Percentiles rank a stretch among this genome's conserved stretches.
Evolutionary conservation across 2,113 vertebrate genomes (phyloP).

Genomic region (Daphoenositta chrysoptera): DNA sequence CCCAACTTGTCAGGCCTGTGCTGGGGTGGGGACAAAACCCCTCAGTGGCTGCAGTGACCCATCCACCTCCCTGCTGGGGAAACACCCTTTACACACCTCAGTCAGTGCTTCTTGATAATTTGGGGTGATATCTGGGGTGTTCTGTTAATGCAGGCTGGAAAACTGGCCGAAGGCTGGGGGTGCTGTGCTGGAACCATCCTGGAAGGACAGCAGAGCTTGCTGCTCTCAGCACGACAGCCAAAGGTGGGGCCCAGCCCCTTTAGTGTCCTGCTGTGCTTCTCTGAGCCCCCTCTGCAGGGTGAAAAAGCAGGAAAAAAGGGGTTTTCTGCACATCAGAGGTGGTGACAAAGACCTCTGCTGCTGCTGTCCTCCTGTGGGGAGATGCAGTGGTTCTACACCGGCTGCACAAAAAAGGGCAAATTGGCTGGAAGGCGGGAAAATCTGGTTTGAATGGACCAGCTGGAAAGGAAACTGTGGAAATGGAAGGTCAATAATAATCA

Average conservation of each 20-base stretch:
- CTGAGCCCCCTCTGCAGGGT: not conserved
- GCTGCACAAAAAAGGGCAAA: not conserved
- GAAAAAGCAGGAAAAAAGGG: not conserved
- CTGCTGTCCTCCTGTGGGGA: accelerated
- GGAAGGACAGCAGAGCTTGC: not conserved
- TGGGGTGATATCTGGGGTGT: not conserved
- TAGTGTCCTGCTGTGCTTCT: not conserved
- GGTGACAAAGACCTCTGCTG: not conserved
- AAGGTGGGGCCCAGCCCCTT: accelerated
- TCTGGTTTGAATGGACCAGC: not conserved
- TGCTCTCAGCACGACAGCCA: not conserved
- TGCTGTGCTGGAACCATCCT: accelerated
- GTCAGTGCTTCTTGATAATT: not conserved
- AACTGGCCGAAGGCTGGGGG: not conserved
- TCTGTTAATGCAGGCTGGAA: not conserved
- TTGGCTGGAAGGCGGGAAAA: not conserved
- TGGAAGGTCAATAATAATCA: not conserved
- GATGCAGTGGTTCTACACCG: not conserved
- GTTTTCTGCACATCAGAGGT: accelerated
- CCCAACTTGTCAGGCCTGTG: not conserved
- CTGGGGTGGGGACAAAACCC: not conserved
- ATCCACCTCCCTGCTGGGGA: not conserved
- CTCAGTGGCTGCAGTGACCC: not conserved
- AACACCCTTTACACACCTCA: not conserved
- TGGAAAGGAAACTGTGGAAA: not conserved